A percentile compares a stretch with the other conserved stretches of the same genome.
phyloP scores from a whole-genome alignment of 1,140 invertebrate genomes.

The Physella acuta region DNA sequence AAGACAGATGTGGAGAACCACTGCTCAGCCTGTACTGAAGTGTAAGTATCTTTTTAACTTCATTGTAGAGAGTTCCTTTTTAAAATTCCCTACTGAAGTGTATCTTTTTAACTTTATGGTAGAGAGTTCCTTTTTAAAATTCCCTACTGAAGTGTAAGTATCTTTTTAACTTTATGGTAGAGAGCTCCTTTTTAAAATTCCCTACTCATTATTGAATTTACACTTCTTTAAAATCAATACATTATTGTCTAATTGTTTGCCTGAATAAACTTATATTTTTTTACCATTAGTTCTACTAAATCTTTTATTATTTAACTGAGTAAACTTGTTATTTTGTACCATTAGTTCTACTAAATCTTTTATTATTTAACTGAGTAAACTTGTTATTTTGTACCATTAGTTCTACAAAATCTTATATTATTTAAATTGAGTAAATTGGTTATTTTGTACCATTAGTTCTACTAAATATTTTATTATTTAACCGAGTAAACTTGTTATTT shows the following conservation, averaged over 20 bases:
- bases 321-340: not conserved
- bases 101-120: slow-evolving; percentile 78
- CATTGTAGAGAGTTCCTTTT: not conserved
- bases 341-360: too few relatives aligned
- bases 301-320: not conserved
- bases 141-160: slow-evolving; percentile 65
- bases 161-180: not conserved
- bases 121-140: slow-evolving; percentile 58
- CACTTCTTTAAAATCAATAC: too few relatives aligned
- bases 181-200: too few relatives aligned
- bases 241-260: not conserved
- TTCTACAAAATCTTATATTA: too few relatives aligned
- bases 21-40: slow-evolving; percentile 68
- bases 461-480: too few relatives aligned
- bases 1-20: slow-evolving; percentile 54
- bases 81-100: too few relatives aligned
- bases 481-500: too few relatives aligned
- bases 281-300: not conserved
- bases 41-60: slow-evolving; percentile 33
- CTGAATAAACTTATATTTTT: not conserved
- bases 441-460: too few relatives aligned
- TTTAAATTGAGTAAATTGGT: too few relatives aligned
- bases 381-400: too few relatives aligned
- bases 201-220: too few relatives aligned
- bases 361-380: too few relatives aligned